Conservation (phyloP, 2,113 vertebrate genomes). For the Hiodon tergisus region DNA sequence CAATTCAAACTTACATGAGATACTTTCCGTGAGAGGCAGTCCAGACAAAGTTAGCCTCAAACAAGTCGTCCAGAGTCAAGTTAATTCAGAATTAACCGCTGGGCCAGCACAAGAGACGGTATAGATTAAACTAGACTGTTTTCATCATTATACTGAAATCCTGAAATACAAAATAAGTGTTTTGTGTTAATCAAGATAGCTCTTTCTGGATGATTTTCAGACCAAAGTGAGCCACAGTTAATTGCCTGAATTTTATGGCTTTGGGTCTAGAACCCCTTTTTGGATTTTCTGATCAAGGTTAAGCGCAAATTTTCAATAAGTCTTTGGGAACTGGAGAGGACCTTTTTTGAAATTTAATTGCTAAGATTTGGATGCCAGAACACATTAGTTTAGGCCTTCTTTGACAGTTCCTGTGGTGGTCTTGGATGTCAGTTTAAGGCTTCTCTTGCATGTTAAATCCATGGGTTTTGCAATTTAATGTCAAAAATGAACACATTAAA, state of each 20-base stretch:
- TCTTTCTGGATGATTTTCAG: slow-evolving; percentile 62
- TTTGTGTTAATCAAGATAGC: slow-evolving; percentile 69
- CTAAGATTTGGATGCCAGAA: slow-evolving; percentile 12
- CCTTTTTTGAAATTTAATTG: no score
- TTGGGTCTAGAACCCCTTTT: slow-evolving; percentile 42
- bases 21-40: slow-evolving; percentile 59
- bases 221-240: slow-evolving; percentile 71
- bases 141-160: slow-evolving; percentile 68
- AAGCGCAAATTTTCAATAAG: background rate
- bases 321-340: background rate
- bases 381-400: slow-evolving; percentile 10
- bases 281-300: background rate
- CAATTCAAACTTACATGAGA: slow-evolving; percentile 77
- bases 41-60: slow-evolving; percentile 20
- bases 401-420: slow-evolving; percentile 6
- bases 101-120: background rate
- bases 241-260: slow-evolving; percentile 62
- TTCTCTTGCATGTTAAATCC: slow-evolving; percentile 11
- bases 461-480: background rate
- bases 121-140: slow-evolving; percentile 54
- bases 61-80: slow-evolving; percentile 24
- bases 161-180: slow-evolving; percentile 60
- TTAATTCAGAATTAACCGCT: slow-evolving; percentile 59
- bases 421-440: slow-evolving; percentile 3
- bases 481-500: slow-evolving; percentile 1